Evolutionary conservation across 2,797 vertebrate genomes (phyloP).

Genomic region (Pseudochirops cupreus): DNA sequence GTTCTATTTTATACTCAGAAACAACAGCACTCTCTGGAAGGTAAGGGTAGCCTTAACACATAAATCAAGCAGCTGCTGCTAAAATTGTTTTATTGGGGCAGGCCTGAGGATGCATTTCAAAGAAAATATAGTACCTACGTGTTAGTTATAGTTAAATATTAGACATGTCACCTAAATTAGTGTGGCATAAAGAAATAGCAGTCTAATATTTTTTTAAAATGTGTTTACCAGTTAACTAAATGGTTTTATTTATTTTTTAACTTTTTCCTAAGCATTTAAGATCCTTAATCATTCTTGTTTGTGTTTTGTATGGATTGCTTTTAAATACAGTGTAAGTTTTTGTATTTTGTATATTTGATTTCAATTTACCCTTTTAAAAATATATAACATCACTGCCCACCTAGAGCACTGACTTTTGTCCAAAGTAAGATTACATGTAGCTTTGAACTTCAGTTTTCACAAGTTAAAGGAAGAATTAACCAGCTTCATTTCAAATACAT

Average conservation of each 20-base stretch:
- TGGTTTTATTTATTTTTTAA: background rate
- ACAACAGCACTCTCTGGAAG: slow-evolving; percentile 48
- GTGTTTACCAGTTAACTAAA: slow-evolving; percentile 4
- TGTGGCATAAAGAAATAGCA: slow-evolving; percentile 38
- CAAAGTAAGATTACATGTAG: background rate
- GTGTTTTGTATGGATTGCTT: slow-evolving; percentile 29
- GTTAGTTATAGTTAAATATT: slow-evolving; percentile 24
- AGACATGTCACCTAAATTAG: slow-evolving; percentile 9
- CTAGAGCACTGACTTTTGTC: background rate
- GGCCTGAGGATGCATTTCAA: slow-evolving; percentile 44
- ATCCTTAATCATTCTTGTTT: slow-evolving; percentile 48
- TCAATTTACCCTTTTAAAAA: slow-evolving; percentile 20
- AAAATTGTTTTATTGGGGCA: slow-evolving; percentile 19
- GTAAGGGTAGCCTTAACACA: slow-evolving; percentile 54
- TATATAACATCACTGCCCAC: background rate
- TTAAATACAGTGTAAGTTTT: slow-evolving; percentile 53
- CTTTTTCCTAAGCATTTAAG: slow-evolving; percentile 38
- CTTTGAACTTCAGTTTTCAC: slow-evolving; percentile 43
- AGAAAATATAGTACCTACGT: slow-evolving; percentile 41
- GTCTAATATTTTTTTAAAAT: slow-evolving; percentile 18
- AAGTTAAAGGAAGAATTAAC: background rate
- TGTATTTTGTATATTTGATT: slow-evolving; percentile 25
- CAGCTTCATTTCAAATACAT: slow-evolving; percentile 40
- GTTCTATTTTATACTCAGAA: slow-evolving; percentile 45
- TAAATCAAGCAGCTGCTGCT: slow-evolving; percentile 53